These are phyloP conservation scores for Malurus alboscapulatus DNA, from an alignment of 2,113 vertebrate genomes.

Conservation along the genomic window DNA sequence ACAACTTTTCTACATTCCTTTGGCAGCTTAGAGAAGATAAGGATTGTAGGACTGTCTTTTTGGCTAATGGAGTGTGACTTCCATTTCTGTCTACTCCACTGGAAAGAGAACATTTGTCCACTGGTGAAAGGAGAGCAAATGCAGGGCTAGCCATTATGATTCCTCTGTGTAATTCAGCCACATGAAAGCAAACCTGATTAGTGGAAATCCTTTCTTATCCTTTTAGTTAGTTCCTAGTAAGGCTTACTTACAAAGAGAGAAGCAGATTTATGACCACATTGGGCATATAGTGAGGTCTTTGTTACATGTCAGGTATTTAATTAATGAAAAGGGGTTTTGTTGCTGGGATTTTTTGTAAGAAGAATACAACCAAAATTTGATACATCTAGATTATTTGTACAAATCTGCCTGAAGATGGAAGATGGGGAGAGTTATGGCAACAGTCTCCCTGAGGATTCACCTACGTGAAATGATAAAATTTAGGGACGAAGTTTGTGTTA, in stretches of 20 bases:
- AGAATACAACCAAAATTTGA: not conserved
- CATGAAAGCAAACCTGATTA: not conserved
- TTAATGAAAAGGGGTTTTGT: constrained; percentile 13
- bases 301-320: constrained; percentile 41
- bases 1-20: not conserved
- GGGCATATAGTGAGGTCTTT: not conserved
- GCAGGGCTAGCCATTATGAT: not conserved
- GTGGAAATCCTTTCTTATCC: constrained; percentile 30
- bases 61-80: not conserved
- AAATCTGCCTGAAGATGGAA: not conserved
- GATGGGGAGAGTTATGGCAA: not conserved
- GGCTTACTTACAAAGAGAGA: constrained; percentile 19
- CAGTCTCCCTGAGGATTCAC: not conserved
- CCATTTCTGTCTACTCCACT: not conserved
- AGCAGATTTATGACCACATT: not conserved
- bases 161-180: not conserved
- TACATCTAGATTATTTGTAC: not conserved
- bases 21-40: not conserved
- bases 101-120: not conserved
- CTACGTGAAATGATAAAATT: not conserved
- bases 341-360: not conserved
- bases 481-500: not conserved
- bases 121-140: not conserved
- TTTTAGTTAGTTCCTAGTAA: not conserved
- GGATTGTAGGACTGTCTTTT: not conserved